Evolutionary conservation across 2,888 invertebrate genomes (phyloP), one percentile per base, ranked within the genome.

Genomic region (Ceraclea dissimilis): DNA sequence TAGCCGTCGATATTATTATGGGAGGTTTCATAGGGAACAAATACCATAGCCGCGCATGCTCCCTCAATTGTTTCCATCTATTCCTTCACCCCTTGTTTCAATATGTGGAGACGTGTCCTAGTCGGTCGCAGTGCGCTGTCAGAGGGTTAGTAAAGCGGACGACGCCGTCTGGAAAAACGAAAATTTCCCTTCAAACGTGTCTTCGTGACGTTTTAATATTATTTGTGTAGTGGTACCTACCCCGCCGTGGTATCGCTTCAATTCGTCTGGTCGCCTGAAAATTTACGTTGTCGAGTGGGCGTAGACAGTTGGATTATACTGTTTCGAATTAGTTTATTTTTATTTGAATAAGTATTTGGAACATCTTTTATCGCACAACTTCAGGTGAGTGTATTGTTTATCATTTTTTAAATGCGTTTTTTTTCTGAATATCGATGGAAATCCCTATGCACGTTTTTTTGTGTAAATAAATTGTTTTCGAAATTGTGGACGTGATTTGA

Each of bases 41-140:
- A n/a, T n/a, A 13, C 39, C 39, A 39, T 39, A 13, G 19, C 33
- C 57, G 54, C 57, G 65, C 66, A 67, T 65, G 66, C 66, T 63
- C 62, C 64, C 63, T 60, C 65, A 62, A 39, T 59, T 61, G 56
- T 58, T 58, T 49, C 63, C 63, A 61, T 8, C 39, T 54, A 60
- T 58, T 49, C 63, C 63, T 61, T 39, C 39, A 52, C 58, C 63
- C 65, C 67, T 65, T 66, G 66, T 31, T n/a, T n/a, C n/a, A n/a
- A n/a, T n/a, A n/a, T n/a, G 64, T 62, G 56, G 61, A 56, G 60
- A 51, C 39, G 39, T 39, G 13, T n/a, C n/a, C 39, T 16, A 39
- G 39, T 54, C 60, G 60, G 61, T 43, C 52, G 56, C 56, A 55
- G 55, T 55, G 55, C 55, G 55, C 50, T 46, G 55, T 26, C 55